A percentile compares a stretch with the other conserved stretches of the same genome.
Evolutionary conservation across 2,797 vertebrate genomes (phyloP).

Genomic region (Falco naumanni): DNA sequence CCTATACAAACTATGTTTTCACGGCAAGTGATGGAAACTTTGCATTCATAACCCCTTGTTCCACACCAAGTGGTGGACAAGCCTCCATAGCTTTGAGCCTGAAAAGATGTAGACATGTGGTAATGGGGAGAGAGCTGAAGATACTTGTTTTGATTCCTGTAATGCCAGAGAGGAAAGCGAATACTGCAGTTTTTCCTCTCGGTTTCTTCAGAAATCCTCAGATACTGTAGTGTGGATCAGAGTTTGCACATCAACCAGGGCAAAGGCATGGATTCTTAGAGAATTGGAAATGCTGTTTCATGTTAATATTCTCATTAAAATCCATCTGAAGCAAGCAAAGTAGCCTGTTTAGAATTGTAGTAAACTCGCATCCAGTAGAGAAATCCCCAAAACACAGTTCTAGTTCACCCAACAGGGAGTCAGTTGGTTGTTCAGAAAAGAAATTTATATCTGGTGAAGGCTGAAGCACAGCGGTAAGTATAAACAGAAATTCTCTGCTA

Average conservation of each 20-base stretch:
- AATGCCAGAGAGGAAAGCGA: background rate
- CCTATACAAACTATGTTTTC: background rate
- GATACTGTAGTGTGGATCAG: background rate
- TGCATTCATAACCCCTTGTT: background rate
- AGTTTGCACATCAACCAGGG: background rate
- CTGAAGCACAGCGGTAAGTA: background rate
- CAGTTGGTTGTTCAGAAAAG: background rate
- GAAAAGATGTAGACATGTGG: background rate
- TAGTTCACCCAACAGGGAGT: background rate
- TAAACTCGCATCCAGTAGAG: background rate
- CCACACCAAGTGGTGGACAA: background rate
- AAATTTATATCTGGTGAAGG: background rate
- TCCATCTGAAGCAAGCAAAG: background rate
- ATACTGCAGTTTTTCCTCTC: background rate
- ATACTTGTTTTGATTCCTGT: background rate
- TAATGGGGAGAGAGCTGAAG: background rate
- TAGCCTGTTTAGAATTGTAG: background rate
- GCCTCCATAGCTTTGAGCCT: background rate
- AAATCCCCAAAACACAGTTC: background rate
- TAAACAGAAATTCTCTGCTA: background rate
- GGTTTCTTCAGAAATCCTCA: background rate
- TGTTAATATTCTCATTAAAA: background rate
- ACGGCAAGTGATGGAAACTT: background rate
- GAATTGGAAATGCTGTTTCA: background rate
- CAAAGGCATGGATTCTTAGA: background rate